Evolutionary conservation across 2,797 vertebrate species (phyloP).

Genomic region (Channa striata): DNA sequence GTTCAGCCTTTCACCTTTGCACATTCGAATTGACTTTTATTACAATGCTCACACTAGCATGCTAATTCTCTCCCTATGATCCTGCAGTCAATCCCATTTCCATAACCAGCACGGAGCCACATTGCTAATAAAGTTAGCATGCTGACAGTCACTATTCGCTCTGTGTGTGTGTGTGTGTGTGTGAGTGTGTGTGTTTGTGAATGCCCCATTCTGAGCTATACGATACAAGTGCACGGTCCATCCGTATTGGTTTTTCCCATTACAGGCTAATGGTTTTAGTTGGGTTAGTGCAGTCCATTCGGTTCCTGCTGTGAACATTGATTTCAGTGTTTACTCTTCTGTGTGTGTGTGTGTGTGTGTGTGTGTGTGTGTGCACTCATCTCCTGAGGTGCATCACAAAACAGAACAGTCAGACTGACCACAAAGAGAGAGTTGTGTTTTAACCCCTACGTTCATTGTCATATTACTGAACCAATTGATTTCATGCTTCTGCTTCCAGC

Average conservation of each 20-base stretch:
- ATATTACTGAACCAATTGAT: constrained; percentile 48
- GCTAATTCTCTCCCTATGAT: constrained; percentile 38
- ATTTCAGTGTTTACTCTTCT: constrained; percentile 56
- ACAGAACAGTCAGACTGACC: constrained; percentile 41
- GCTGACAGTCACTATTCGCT: constrained; percentile 58
- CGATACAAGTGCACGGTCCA: neutral
- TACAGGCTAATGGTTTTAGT: constrained; percentile 64
- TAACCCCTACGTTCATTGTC: constrained; percentile 26
- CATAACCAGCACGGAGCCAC: constrained; percentile 65
- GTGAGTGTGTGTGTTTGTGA: constrained; percentile 60
- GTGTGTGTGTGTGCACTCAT: constrained; percentile 3
- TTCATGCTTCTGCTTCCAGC: constrained; percentile 24
- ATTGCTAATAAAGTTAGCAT: constrained; percentile 67
- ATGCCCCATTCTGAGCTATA: constrained; percentile 43
- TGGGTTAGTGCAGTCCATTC: constrained; percentile 53
- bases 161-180: constrained; percentile 63
- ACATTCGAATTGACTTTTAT: constrained; percentile 53
- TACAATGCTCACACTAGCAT: constrained; percentile 47
- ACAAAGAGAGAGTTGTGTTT: constrained; percentile 32
- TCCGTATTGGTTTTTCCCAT: constrained; percentile 58
- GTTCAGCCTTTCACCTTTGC: constrained; percentile 10
- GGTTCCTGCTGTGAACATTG: constrained; percentile 64
- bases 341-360: constrained; percentile 14
- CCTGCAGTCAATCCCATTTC: constrained; percentile 65
- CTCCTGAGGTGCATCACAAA: constrained; percentile 32